A percentile compares a stretch with the other conserved stretches of the same genome.
phyloP scores from a whole-genome alignment of 92 coral and sea anemone genomes.

The Epizoanthus illoricatus region DNA sequence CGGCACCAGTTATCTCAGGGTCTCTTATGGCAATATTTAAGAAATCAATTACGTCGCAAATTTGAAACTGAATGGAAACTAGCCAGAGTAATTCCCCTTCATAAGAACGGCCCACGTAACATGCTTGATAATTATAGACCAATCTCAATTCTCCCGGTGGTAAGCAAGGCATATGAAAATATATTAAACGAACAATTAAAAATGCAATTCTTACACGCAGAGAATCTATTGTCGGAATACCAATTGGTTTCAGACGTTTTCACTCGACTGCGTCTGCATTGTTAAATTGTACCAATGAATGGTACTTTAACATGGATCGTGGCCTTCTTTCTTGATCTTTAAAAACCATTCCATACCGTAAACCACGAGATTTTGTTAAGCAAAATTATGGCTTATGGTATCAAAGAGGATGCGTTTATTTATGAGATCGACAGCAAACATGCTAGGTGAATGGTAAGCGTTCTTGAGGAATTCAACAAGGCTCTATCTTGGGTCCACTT shows the following conservation, averaged over 20 bases:
- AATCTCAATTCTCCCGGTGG: slow-evolving; percentile 31
- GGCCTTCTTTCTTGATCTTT: background rate
- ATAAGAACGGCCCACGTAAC: background rate
- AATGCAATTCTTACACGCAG: no score
- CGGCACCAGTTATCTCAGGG: no score
- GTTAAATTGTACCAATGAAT: background rate
- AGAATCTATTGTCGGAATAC: no score
- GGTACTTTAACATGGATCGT: background rate
- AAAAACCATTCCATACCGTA: slow-evolving; percentile 22
- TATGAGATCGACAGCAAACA: slow-evolving; percentile 4
- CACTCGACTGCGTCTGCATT: background rate
- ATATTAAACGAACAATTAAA: no score
- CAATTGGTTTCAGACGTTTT: background rate
- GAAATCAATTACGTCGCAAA: no score
- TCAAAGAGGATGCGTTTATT: background rate
- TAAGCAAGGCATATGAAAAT: background rate
- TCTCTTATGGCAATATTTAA: no score
- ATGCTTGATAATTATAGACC: slow-evolving; percentile 39
- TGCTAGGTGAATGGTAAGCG: background rate
- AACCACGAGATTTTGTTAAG: slow-evolving; percentile 11
- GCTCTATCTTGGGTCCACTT: slow-evolving; percentile 26
- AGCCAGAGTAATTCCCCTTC: no score
- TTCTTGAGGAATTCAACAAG: slow-evolving; percentile 36
- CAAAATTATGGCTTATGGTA: slow-evolving; percentile 16
- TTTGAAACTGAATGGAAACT: no score